Conservation (phyloP, 2,797 vertebrate genomes). For the Capromys pilorides region DNA sequence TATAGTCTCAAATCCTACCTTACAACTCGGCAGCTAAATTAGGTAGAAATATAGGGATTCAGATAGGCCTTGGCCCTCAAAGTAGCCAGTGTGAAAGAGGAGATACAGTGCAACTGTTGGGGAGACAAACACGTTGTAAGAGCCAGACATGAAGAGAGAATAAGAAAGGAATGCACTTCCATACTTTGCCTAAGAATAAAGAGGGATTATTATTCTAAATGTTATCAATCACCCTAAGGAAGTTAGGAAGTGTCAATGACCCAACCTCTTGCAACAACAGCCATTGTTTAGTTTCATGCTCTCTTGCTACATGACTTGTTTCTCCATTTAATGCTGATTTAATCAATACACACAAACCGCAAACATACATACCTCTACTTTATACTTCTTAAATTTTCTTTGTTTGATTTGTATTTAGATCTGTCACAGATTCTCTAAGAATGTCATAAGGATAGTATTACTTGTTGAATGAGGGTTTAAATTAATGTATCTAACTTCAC, state of each 20-base stretch:
- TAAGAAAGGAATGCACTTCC: no score
- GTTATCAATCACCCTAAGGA: not conserved
- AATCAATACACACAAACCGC: not conserved
- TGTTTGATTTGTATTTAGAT: not conserved
- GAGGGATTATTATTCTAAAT: not conserved
- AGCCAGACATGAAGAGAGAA: no score
- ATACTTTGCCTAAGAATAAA: no score
- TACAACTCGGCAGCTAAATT: not conserved
- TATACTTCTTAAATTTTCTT: conserved; percentile 6
- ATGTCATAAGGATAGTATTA: not conserved
- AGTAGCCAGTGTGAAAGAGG: no score
- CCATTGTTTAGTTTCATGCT: not conserved
- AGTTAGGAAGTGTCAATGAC: not conserved
- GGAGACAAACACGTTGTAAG: no score
- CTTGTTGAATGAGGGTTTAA: not conserved
- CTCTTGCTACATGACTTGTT: not conserved
- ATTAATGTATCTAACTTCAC: not conserved
- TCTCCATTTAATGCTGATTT: not conserved
- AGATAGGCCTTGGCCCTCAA: no score
- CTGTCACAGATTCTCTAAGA: not conserved
- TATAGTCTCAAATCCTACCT: not conserved
- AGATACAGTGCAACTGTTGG: no score
- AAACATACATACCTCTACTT: not conserved
- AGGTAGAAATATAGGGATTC: no score
- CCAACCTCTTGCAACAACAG: not conserved